Conservation (phyloP, 2,113 vertebrate species). For the Hydrolagus affinis region DNA sequence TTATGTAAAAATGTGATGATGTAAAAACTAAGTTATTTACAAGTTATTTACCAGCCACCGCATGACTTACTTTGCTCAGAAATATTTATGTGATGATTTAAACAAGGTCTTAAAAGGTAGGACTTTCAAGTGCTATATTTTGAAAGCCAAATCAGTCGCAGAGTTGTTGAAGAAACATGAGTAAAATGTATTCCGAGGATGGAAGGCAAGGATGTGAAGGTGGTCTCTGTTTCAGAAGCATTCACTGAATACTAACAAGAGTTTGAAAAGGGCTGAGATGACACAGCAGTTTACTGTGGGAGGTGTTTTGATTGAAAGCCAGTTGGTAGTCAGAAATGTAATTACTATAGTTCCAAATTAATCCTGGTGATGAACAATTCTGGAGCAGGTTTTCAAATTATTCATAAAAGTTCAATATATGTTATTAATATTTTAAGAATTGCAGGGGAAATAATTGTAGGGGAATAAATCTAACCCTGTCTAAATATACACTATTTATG, state of each 20-base stretch:
- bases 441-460: no score
- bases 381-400: no score
- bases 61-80: conserved; percentile 2
- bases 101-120: background rate
- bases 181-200: background rate
- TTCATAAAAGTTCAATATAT: no score
- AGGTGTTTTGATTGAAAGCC: conserved; percentile 5
- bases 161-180: background rate
- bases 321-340: background rate
- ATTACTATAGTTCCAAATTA: no score
- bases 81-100: background rate
- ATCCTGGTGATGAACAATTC: no score
- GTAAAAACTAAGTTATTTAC: no score
- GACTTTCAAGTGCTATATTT: background rate
- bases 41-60: background rate
- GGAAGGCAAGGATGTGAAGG: background rate
- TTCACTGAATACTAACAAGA: background rate
- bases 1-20: background rate
- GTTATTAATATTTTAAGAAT: no score
- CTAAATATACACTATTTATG: no score
- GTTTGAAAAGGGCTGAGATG: background rate
- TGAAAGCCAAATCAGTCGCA: background rate
- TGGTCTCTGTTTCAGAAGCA: background rate
- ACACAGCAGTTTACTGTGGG: background rate
- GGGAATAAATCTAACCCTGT: no score